A percentile compares a stretch with the other conserved stretches of the same genome.
These are phyloP conservation scores for Nesoenas mayeri DNA, from an alignment of 2,113 vertebrate species.

Conservation along the genomic window DNA sequence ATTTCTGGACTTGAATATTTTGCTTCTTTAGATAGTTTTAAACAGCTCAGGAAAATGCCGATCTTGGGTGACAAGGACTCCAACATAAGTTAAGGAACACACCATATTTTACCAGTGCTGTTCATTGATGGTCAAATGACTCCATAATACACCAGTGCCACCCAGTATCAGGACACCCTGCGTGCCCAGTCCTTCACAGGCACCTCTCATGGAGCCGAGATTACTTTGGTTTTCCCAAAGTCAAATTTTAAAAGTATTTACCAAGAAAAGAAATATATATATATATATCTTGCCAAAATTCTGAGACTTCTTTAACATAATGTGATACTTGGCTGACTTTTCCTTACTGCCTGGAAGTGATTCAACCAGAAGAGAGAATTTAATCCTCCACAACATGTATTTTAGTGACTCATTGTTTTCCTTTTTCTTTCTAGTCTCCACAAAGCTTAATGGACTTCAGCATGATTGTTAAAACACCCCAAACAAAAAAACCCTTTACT, in stretches of 20 bases:
- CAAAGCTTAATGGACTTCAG: not conserved
- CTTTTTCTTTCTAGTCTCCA: not conserved
- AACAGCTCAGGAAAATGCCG: not conserved
- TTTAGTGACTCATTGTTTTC: slow-evolving; percentile 42
- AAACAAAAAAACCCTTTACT: not conserved
- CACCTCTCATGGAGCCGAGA: not conserved
- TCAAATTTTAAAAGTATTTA: not conserved
- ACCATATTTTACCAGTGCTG: not conserved
- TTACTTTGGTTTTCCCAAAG: not conserved
- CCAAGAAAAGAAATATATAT: no score
- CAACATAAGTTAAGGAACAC: accelerated
- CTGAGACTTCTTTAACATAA: not conserved
- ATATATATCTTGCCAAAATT: not conserved
- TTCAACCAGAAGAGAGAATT: not conserved
- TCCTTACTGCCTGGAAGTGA: not conserved
- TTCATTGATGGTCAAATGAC: not conserved
- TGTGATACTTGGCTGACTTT: not conserved
- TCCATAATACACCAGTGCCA: not conserved
- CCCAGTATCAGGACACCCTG: accelerated
- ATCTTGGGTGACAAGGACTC: not conserved
- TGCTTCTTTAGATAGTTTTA: not conserved
- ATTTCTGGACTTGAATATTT: not conserved
- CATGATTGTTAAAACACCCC: not conserved
- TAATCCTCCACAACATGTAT: not conserved
- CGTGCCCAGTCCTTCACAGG: not conserved